Percentiles rank a stretch among this genome's conserved stretches.
Evolutionary conservation across 1,140 invertebrate species (phyloP).

Genomic region (Argopecten irradians): DNA sequence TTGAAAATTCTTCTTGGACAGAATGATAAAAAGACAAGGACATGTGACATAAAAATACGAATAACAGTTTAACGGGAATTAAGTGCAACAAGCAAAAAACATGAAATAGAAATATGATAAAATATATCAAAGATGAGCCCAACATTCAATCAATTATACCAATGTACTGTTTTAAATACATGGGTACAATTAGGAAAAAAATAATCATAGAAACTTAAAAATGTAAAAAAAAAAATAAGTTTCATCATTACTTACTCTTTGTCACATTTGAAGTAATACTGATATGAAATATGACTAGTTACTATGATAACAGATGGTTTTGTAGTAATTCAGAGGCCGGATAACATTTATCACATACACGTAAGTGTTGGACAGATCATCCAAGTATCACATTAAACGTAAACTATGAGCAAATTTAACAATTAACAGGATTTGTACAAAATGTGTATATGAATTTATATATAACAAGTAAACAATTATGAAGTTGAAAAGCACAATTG

Average conservation of each 20-base stretch:
- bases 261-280: background rate
- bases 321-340: background rate
- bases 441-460: background rate
- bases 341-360: background rate
- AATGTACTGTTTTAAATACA: no score
- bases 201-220: background rate
- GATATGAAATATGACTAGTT: background rate
- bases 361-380: background rate
- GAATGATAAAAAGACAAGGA: background rate
- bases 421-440: constrained; percentile 1
- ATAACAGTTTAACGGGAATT: no score
- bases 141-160: no score
- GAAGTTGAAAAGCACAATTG: background rate
- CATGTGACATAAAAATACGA: no score
- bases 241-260: background rate
- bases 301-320: background rate
- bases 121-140: background rate
- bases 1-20: background rate
- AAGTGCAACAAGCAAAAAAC: background rate
- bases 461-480: background rate
- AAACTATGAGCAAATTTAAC: constrained; percentile 11
- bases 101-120: background rate
- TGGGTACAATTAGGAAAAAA: no score
- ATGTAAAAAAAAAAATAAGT: background rate
- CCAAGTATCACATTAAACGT: background rate